Base-by-base conservation (phyloP, 2,113 vertebrate genomes). In the Psittacula cyanocephala region DNA sequence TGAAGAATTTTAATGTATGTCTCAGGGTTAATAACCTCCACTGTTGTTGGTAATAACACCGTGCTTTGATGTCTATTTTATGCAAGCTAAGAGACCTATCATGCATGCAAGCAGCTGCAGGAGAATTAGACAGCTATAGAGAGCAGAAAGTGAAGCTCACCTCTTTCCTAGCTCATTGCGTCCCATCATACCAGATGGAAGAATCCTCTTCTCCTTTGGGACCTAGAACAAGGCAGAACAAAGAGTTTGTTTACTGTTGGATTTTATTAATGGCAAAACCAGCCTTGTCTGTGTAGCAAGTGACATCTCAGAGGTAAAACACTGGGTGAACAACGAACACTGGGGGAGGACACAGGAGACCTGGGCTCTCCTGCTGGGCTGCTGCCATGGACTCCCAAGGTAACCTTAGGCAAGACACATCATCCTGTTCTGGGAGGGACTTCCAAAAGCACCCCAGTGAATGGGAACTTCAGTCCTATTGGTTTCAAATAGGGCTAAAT, bases 141-240 rank as follows among this genome's bases (percentile, higher is more conserved):
- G 87, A 89, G 75, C 35, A 47, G 59, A 50, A 52, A 28, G 6
- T n/a, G 35, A 55, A 72, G 70, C 98, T 98, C 91, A 99, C 99
- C 99, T 99, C 81, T 99, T 99, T 62, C 97, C 98, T 55, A 98
- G 95, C 89, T 99, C 99, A 75, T 93, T 96, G 77, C 97, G 98
- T 92, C 88, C 97, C n/a, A 95, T 81, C 5, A 98, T 97, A 85
- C 96, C 98, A 86, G 98, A 98, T 6, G 98, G 92, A 43, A 98
- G 95, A 75, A 98, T 97, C 97, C 99, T 99, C 95, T 98, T 99
- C 52, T 99, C 99, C 96, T 99, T 99, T 9, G 99, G 98, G 28
- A 85, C 98, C 99, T 99, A 22, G 84, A 88, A 81, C 46, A 80
- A 28, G 87, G 89, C 52, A 94, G 70, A 89, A 64, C 55, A 80